phyloP scores from a whole-genome alignment of 2,888 invertebrate genomes.

The Tipula vernalis region DNA sequence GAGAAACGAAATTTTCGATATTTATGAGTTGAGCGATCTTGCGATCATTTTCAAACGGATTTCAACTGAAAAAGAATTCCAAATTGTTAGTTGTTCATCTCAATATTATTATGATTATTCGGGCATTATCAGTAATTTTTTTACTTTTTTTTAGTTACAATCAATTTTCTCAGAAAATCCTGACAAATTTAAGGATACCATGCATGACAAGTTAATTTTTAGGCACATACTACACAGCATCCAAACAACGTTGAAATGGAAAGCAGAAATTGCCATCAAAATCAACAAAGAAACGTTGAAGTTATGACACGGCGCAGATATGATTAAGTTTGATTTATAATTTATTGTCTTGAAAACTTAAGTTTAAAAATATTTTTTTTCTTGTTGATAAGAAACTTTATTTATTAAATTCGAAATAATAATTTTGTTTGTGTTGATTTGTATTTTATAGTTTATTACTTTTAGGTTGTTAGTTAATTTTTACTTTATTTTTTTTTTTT shows the following conservation, averaged over 20 bases:
- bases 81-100: conserved; percentile 7
- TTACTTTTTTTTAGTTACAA: background rate
- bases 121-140: background rate
- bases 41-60: conserved; percentile 12
- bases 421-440: background rate
- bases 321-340: background rate
- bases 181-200: background rate
- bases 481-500: background rate
- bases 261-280: background rate
- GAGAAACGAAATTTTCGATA: conserved; percentile 9
- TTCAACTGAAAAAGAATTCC: conserved; percentile 13
- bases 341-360: background rate
- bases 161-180: background rate
- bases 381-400: background rate
- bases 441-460: background rate
- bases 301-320: background rate
- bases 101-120: background rate
- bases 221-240: background rate
- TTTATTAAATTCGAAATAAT: background rate
- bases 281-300: background rate
- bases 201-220: background rate
- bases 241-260: background rate
- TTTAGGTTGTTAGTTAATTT: background rate
- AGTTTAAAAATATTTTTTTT: background rate
- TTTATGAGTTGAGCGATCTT: conserved; percentile 8